Evolutionary conservation across 2,113 vertebrate genomes (phyloP).

Genomic region (Reinhardtius hippoglossoides): DNA sequence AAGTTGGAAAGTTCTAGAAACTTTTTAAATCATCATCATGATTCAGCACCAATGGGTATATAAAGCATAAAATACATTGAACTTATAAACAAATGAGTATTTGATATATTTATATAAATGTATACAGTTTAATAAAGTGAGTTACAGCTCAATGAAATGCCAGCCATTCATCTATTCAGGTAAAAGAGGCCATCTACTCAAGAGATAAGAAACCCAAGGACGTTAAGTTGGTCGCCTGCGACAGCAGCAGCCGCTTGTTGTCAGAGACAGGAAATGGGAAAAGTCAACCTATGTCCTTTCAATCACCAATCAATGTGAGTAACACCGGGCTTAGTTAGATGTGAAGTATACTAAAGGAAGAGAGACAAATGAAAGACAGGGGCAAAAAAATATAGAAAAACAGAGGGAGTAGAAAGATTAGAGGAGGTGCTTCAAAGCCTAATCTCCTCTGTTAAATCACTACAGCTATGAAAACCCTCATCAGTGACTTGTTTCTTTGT

Average conservation of each 20-base stretch:
- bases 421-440: neutral
- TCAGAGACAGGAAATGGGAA: slow-evolving; percentile 40
- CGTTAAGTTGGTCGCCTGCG: neutral
- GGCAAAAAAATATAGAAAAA: neutral
- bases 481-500: neutral
- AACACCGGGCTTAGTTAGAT: neutral
- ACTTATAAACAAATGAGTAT: neutral
- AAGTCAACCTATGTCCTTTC: slow-evolving; percentile 29
- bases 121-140: neutral
- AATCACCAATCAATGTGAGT: slow-evolving; percentile 10
- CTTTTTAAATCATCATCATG: neutral
- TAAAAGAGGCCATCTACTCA: neutral
- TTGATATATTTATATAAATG: neutral
- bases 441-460: neutral
- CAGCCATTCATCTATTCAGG: neutral
- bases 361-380: neutral
- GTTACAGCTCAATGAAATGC: neutral
- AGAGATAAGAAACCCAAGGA: neutral
- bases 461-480: neutral
- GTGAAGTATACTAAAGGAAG: neutral
- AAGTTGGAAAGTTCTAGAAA: neutral
- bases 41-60: neutral
- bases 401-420: neutral
- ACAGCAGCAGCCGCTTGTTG: slow-evolving; percentile 21
- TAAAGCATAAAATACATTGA: neutral